Base-by-base conservation (phyloP, 2,888 invertebrate species). In the Punctoribates punctum region DNA sequence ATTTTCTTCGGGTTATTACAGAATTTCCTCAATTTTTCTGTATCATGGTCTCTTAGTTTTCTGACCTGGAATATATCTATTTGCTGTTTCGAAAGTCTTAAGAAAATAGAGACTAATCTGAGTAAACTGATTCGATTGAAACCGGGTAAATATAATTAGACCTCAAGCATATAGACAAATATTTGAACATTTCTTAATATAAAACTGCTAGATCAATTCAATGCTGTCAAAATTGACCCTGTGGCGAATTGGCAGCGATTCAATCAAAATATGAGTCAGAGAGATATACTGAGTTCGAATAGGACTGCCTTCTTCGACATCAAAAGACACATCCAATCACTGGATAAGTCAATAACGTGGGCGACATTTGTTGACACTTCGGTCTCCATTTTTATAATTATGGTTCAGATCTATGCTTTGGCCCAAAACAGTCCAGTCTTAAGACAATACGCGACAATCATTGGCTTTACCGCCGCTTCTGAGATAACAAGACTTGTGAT, bases 21-120 rank as follows among this genome's bases (percentile, higher is more conserved):
- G 23, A 42, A 17, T 11, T 70, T 42, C 17, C 20, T 38, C 8
- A 23, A 2, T 11, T 42, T 42, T 70, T 70, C 70, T 3, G 20
- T 42, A 0, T 20, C 42, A 4, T 70, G 70, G 70, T 70, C 70
- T 23, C 6, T 70, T 15, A 13, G 17, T 1, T 70, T 70, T 42
- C 70, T 70, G 1, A 42, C 42, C 23, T 70, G 70, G 70, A 70
- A 42, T n/a, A 46, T 70, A 42, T 70, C 70, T 38, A 8, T 20
- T 11, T 11, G 8, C 23, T 23, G 8, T 3, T 70, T n/a, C 11
- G 70, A 70, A 13, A 42, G 11, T 17, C 42, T 70, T 3, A 29
- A 27, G 13, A 13, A 29, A 15, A 62, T 62, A 6, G 34, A 62
- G 20, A 5, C 2, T 4, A 70, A 70, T 70, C 8, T 70, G 17